Conservation (phyloP, 92 coral and sea anemone genomes). For the Palythoa grandis region DNA sequence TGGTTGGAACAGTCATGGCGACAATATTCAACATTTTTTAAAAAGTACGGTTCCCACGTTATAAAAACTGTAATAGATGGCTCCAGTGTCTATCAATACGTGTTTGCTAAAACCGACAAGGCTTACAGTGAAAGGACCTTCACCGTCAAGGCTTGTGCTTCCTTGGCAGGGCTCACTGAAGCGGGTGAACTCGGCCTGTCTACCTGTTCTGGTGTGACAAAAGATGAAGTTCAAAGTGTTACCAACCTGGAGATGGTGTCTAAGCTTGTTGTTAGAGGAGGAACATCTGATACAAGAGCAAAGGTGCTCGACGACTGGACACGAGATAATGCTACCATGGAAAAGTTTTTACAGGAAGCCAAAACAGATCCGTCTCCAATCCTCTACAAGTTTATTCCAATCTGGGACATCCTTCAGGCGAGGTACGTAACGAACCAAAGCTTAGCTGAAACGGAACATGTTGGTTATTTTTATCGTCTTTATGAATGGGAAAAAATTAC, state of each 20-base stretch:
- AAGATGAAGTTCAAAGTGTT: neutral
- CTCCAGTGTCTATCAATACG: constrained; percentile 53
- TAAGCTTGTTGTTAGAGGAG: constrained; percentile 57
- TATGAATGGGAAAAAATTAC: too few species aligned
- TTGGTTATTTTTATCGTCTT: too few species aligned
- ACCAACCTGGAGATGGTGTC: neutral
- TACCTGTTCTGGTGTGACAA: constrained; percentile 1
- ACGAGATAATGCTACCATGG: constrained; percentile 20
- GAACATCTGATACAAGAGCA: constrained; percentile 49
- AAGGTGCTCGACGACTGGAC: constrained; percentile 9
- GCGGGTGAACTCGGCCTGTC: constrained; percentile 23
- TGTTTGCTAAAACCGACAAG: constrained; percentile 17
- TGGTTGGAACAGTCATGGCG: constrained; percentile 55
- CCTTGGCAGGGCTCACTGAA: constrained; percentile 7
- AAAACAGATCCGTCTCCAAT: constrained; percentile 7
- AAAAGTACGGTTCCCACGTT: constrained; percentile 65
- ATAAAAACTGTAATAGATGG: constrained; percentile 51
- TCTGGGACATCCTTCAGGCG: constrained; percentile 48
- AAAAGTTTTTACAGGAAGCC: constrained; percentile 54
- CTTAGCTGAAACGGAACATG: too few species aligned
- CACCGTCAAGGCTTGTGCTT: constrained; percentile 16
- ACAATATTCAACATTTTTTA: constrained; percentile 40
- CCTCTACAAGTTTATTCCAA: neutral
- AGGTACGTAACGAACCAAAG: neutral
- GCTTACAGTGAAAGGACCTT: constrained; percentile 22